phyloP scores from a whole-genome alignment of 2,113 vertebrate genomes.

The Triplophysa tibetana region DNA sequence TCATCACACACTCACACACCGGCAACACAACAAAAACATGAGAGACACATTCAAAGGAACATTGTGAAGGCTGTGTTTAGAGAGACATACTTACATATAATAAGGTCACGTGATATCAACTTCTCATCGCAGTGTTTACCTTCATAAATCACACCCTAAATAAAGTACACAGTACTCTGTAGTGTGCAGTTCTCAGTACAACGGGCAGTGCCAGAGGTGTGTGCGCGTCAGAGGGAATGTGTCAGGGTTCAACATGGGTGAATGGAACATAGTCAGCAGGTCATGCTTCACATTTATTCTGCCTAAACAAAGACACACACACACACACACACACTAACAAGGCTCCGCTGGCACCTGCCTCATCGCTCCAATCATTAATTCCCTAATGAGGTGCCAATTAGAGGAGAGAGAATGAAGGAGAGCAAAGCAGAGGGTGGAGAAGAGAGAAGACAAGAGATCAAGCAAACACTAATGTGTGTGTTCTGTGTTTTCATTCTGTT shows the following conservation, averaged over 20 bases:
- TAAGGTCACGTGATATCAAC: no score
- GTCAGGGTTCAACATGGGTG: conserved; percentile 40
- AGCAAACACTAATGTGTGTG: no score
- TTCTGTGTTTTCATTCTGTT: no score
- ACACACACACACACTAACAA: conserved; percentile 33
- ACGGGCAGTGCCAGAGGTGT: neutral
- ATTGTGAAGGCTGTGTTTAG: no score
- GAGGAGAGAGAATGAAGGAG: conserved; percentile 3
- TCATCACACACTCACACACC: neutral
- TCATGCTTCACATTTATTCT: conserved; percentile 30
- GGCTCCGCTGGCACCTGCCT: conserved; percentile 31
- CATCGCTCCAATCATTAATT: conserved; percentile 34
- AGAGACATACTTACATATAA: neutral
- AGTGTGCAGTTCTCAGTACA: no score
- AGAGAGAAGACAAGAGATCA: neutral
- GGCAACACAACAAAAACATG: neutral
- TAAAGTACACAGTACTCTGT: no score
- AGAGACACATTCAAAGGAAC: neutral
- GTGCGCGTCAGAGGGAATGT: neutral
- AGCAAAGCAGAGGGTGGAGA: conserved; percentile 10
- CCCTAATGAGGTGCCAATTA: conserved; percentile 22
- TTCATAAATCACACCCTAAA: no score
- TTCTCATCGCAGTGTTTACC: no score
- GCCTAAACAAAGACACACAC: conserved; percentile 26
- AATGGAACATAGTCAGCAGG: conserved; percentile 26